A percentile compares a stretch with the other conserved stretches of the same genome.
Conservation (phyloP, 30 jellyfish, hydroid and myxozoan species). For the Aurelia aurita region DNA sequence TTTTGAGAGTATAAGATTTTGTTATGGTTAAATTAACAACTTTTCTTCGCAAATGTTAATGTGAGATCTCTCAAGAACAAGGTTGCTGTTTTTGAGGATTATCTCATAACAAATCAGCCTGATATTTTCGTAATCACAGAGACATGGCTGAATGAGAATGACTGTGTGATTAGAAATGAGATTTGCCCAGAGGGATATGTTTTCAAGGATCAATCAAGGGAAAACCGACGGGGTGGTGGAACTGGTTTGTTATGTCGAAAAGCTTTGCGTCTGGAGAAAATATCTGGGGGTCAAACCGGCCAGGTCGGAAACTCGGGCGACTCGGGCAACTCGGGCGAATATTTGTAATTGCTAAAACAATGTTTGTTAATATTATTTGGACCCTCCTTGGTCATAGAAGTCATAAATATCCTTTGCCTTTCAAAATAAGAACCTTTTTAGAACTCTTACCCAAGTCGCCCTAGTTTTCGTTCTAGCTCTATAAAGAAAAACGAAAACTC, state of each 20-base stretch:
- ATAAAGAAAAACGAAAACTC: too few relatives aligned
- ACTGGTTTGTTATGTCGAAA: constrained; percentile 39
- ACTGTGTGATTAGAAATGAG: constrained; percentile 48
- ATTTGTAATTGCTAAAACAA: too few relatives aligned
- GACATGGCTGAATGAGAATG: constrained; percentile 48
- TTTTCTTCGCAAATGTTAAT: constrained; percentile 30
- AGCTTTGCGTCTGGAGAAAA: constrained; percentile 35
- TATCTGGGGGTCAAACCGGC: constrained; percentile 56
- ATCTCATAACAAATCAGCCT: constrained; percentile 6
- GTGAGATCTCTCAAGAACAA: constrained; percentile 50
- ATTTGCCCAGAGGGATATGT: constrained; percentile 34
- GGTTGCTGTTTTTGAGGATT: constrained; percentile 39
- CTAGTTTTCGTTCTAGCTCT: too few relatives aligned
- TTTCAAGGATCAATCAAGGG: constrained; percentile 55
- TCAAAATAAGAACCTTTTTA: too few relatives aligned
- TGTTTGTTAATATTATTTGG: too few relatives aligned
- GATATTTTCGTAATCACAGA: constrained; percentile 38
- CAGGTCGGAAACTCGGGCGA: too few relatives aligned
- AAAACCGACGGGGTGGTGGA: constrained; percentile 60
- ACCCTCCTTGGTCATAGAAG: too few relatives aligned
- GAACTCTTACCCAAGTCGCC: too few relatives aligned
- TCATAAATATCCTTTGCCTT: too few relatives aligned
- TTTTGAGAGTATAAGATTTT: too few relatives aligned
- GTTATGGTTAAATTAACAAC: too few relatives aligned
- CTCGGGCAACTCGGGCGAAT: too few relatives aligned